These are phyloP conservation scores for Prionailurus viverrinus DNA, from an alignment of 2,113 vertebrate species.

Conservation along the genomic window DNA sequence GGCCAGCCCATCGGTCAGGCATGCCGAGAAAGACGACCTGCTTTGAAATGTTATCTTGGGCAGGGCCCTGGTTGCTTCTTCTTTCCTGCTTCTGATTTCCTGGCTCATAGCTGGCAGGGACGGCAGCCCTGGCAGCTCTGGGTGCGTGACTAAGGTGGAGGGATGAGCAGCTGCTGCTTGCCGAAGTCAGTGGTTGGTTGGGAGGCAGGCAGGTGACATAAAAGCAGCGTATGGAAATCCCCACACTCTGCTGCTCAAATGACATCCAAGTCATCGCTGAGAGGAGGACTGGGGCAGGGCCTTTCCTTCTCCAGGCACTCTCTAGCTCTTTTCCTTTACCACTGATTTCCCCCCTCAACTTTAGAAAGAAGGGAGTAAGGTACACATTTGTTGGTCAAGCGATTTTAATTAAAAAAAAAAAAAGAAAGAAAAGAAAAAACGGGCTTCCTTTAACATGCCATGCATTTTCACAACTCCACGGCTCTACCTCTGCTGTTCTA, in stretches of 20 bases:
- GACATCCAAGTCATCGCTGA: neutral
- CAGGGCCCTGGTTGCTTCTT: slow-evolving; percentile 67
- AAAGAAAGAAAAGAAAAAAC: neutral
- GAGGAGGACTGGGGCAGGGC: neutral
- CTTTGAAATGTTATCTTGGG: slow-evolving; percentile 85
- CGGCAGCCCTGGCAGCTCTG: neutral
- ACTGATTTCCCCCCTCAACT: neutral
- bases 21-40: slow-evolving; percentile 88
- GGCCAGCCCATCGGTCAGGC: slow-evolving; percentile 78
- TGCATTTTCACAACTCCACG: neutral
- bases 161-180: slow-evolving; percentile 2
- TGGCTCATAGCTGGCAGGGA: slow-evolving; percentile 28
- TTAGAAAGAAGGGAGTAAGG: neutral
- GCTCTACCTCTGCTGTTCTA: neutral
- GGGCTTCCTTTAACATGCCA: neutral
- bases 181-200: neutral
- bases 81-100: slow-evolving; percentile 39
- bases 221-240: slow-evolving; percentile 47
- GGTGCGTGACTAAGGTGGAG: neutral
- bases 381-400: neutral
- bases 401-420: neutral
- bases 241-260: neutral
- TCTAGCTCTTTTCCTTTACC: neutral
- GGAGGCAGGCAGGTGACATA: neutral
- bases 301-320: neutral